phyloP scores from a whole-genome alignment of 2,113 vertebrate species.

The Onychorhynchus coronatus region DNA sequence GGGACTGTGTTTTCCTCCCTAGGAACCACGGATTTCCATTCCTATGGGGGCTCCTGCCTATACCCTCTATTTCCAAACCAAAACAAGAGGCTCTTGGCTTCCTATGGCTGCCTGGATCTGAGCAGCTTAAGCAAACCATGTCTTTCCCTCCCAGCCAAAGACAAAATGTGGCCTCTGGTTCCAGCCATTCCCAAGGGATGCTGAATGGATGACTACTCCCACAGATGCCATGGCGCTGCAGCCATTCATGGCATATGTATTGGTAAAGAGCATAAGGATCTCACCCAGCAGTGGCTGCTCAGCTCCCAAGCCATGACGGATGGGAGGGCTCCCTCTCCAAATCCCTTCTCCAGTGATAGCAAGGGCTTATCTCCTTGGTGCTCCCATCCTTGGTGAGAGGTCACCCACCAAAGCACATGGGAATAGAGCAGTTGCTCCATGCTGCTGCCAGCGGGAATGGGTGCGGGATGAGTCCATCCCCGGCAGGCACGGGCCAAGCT shows the following conservation, averaged over 20 bases:
- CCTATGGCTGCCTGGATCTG: neutral
- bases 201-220: neutral
- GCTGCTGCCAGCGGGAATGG: neutral
- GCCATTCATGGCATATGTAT: neutral
- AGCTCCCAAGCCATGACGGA: neutral
- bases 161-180: neutral
- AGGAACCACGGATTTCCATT: neutral
- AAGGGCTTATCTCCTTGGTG: neutral
- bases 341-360: neutral
- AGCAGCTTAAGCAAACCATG: neutral
- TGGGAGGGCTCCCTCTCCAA: neutral
- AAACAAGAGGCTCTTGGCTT: neutral
- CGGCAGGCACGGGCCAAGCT: fast-evolving
- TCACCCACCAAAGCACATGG: neutral
- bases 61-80: neutral
- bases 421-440: neutral
- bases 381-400: neutral
- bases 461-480: neutral
- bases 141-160: neutral
- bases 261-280: neutral
- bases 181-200: neutral
- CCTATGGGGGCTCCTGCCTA: neutral
- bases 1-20: neutral
- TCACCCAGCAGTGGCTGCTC: neutral
- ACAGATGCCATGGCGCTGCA: neutral